phyloP scores from a whole-genome alignment of 2,113 vertebrate genomes.

The Corynorhinus townsendii region DNA sequence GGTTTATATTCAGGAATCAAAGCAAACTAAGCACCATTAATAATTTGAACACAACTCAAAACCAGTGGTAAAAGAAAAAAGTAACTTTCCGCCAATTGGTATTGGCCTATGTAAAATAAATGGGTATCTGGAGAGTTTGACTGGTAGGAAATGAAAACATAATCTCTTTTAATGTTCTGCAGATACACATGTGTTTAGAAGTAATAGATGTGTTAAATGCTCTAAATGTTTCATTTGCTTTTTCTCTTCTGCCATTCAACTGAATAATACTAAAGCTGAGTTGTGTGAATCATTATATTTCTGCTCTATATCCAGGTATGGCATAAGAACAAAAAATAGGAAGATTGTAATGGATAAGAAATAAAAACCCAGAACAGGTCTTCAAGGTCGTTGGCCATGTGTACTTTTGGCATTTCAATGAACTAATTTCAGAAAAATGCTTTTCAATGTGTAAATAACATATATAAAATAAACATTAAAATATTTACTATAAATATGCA shows the following conservation, averaged over 20 bases:
- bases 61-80: constrained; percentile 10
- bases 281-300: not conserved
- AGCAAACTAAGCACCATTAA: constrained; percentile 38
- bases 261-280: not conserved
- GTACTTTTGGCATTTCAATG: not conserved
- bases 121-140: not conserved
- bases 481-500: not conserved
- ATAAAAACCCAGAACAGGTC: not conserved
- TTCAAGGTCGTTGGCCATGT: not conserved
- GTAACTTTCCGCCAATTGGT: not conserved
- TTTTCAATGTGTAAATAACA: not conserved
- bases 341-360: not conserved
- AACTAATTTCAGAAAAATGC: not conserved
- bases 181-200: not conserved
- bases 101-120: not conserved
- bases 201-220: not conserved
- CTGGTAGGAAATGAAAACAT: not conserved
- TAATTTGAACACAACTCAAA: constrained; percentile 24
- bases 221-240: not conserved
- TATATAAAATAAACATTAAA: not conserved
- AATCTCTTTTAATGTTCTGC: not conserved
- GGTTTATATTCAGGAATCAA: constrained; percentile 51
- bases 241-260: not conserved
- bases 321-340: not conserved
- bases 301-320: not conserved